Evolutionary conservation across 2,113 vertebrate species (phyloP).

Genomic region (Amazona vittata): DNA sequence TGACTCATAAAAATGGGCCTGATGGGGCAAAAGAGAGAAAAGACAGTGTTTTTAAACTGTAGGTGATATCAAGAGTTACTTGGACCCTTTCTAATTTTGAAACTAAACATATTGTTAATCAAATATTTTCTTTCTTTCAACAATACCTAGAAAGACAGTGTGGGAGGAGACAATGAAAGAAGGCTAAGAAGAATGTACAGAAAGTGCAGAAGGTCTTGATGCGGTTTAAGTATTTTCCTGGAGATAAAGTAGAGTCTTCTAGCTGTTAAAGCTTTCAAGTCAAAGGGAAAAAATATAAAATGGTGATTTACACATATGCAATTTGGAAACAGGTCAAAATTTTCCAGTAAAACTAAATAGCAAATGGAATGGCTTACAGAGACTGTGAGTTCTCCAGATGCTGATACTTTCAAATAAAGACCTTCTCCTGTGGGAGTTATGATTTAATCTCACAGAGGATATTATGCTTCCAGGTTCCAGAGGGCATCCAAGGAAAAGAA

Average conservation of each 20-base stretch:
- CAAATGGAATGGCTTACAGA: neutral
- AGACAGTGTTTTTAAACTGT: neutral
- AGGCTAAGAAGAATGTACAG: neutral
- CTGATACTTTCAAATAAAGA: neutral
- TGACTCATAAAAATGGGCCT: neutral
- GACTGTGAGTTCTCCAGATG: neutral
- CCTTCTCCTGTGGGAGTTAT: neutral
- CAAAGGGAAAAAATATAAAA: neutral
- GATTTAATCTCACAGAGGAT: neutral
- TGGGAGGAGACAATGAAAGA: neutral
- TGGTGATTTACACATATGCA: neutral
- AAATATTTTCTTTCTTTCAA: neutral
- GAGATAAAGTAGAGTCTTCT: neutral
- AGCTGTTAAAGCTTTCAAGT: neutral
- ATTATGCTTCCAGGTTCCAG: neutral
- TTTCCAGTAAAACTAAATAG: neutral
- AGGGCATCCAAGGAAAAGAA: neutral
- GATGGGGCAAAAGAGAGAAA: neutral
- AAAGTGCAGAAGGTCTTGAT: neutral
- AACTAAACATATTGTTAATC: neutral
- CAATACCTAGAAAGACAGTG: neutral
- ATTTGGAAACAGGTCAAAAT: neutral
- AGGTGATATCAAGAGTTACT: neutral
- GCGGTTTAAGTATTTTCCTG: neutral
- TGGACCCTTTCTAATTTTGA: neutral